These are phyloP conservation scores for Telenomus remus DNA, from an alignment of 1,140 invertebrate species.

Conservation along the genomic window DNA sequence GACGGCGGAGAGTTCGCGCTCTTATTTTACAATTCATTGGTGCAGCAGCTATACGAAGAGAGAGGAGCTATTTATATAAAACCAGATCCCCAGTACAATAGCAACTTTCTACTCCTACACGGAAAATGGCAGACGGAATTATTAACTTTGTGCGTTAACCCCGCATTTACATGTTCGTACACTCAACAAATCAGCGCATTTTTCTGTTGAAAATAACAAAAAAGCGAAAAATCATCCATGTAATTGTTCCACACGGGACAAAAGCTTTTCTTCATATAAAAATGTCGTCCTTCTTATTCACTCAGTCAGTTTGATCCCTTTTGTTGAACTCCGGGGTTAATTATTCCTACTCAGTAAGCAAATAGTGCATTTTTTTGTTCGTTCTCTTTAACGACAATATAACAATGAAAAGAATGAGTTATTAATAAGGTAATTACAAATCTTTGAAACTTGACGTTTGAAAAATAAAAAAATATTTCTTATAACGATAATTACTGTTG, in stretches of 20 bases:
- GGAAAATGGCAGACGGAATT: slow-evolving; percentile 53
- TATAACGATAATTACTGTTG: too few relatives aligned
- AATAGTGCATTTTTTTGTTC: too few relatives aligned
- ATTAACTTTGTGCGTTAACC: slow-evolving; percentile 53
- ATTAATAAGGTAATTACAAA: too few relatives aligned
- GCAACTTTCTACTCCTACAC: slow-evolving; percentile 69
- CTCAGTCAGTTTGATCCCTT: slow-evolving; percentile 24
- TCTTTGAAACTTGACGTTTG: too few relatives aligned
- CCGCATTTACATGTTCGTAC: slow-evolving; percentile 42
- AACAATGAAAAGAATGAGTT: too few relatives aligned
- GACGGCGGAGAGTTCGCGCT: neutral
- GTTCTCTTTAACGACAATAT: too few relatives aligned
- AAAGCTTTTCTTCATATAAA: slow-evolving; percentile 6
- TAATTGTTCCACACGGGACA: slow-evolving; percentile 15
- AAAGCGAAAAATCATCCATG: slow-evolving; percentile 34
- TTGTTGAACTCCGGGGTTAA: slow-evolving; percentile 7
- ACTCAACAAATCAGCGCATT: slow-evolving; percentile 1
- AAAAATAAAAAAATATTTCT: too few relatives aligned
- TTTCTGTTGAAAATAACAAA: too few relatives aligned
- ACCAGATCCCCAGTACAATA: slow-evolving; percentile 67
- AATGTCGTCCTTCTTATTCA: slow-evolving; percentile 41
- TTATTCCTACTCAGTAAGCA: slow-evolving; percentile 11
- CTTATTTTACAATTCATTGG: slow-evolving; percentile 52
- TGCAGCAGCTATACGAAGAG: slow-evolving; percentile 26
- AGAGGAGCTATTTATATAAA: slow-evolving; percentile 67